A percentile compares a stretch with the other conserved stretches of the same genome.
These are phyloP conservation scores for Drosophila meridiana DNA, from an alignment of 2,888 invertebrate species.

Conservation along the genomic window DNA sequence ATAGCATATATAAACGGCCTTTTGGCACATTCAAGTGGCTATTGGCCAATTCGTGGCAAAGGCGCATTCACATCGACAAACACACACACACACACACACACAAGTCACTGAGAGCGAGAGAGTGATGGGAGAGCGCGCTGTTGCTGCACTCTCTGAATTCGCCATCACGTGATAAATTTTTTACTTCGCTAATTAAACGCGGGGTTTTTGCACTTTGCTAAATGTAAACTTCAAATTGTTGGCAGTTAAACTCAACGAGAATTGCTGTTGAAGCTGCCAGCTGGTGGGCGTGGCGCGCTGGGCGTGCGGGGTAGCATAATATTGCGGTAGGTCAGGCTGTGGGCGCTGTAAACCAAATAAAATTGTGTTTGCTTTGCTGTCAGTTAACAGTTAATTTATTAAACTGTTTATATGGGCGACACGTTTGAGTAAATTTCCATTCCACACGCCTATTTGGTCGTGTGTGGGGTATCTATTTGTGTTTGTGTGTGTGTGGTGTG, in stretches of 20 bases:
- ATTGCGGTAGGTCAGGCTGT: conserved; percentile 68
- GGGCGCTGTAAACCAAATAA: conserved; percentile 65
- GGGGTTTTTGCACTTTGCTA: conserved; percentile 76
- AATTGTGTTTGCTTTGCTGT: conserved; percentile 43
- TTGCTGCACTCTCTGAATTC: conserved; percentile 21
- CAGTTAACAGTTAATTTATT: conserved; percentile 52
- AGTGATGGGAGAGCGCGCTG: background rate
- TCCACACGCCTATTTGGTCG: conserved; percentile 19
- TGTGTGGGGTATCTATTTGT: background rate
- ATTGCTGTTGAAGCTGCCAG: conserved; percentile 2
- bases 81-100: background rate
- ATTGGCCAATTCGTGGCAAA: conserved; percentile 62
- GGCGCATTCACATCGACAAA: background rate
- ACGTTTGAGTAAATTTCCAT: conserved; percentile 72
- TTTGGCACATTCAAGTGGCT: conserved; percentile 73
- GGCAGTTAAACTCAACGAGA: conserved; percentile 39
- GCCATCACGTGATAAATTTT: conserved; percentile 73
- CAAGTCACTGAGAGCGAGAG: background rate
- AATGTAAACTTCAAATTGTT: conserved; percentile 58
- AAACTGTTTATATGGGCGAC: conserved; percentile 50
- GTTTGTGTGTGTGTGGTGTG: background rate
- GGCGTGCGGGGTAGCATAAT: conserved; percentile 21
- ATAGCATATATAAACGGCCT: conserved; percentile 49
- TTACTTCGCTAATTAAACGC: conserved; percentile 67
- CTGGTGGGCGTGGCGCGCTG: conserved; percentile 5